Evolutionary conservation across 2,797 vertebrate species (phyloP).

Genomic region (Eutrigla gurnardus): DNA sequence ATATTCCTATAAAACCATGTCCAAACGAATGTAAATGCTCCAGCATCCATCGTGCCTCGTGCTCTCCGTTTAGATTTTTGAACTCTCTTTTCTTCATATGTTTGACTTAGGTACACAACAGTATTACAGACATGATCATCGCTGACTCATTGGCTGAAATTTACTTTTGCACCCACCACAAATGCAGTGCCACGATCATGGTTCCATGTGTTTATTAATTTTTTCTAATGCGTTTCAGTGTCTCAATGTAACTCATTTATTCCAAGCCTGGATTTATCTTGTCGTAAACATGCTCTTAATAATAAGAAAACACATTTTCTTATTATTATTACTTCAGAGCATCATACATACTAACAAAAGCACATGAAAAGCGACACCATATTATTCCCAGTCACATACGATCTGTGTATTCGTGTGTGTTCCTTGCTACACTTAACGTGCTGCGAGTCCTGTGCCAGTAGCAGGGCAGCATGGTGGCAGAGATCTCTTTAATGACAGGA

Average conservation of each 20-base stretch:
- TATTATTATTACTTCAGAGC: too few relatives aligned
- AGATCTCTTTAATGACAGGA: conserved; percentile 56
- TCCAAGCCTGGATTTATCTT: conserved; percentile 18
- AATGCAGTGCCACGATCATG: not conserved
- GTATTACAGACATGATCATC: conserved; percentile 24
- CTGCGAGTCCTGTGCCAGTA: conserved; percentile 19
- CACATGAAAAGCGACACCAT: conserved; percentile 27
- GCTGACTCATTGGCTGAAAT: conserved; percentile 34
- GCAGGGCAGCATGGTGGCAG: conserved; percentile 4
- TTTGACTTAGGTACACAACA: conserved; percentile 9
- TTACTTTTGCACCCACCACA: conserved; percentile 30
- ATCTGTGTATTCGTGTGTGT: conserved; percentile 38
- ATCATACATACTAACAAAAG: conserved; percentile 55
- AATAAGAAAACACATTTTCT: conserved; percentile 43
- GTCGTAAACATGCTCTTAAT: conserved; percentile 66
- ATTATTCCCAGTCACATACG: conserved; percentile 23
- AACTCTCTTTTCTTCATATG: not conserved
- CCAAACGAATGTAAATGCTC: too few relatives aligned
- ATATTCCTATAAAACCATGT: too few relatives aligned
- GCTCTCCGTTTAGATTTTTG: not conserved
- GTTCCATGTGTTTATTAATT: conserved; percentile 24
- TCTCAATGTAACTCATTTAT: conserved; percentile 26
- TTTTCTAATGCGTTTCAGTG: conserved; percentile 1
- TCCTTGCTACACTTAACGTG: conserved; percentile 43
- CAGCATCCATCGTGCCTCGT: too few relatives aligned